phyloP scores from a whole-genome alignment of 2,797 vertebrate genomes.

The Salmo trutta region DNA sequence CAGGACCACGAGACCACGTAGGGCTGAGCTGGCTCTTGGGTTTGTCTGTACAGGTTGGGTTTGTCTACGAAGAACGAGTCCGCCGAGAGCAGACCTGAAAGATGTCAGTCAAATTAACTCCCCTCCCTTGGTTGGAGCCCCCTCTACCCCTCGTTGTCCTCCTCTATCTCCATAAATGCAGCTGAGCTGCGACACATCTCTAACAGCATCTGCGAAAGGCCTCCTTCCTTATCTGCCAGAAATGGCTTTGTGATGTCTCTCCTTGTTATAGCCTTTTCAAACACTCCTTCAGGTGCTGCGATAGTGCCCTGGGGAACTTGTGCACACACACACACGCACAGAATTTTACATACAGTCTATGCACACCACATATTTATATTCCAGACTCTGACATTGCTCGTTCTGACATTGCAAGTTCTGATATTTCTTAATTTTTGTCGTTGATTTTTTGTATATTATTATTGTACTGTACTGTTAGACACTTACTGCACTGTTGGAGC shows the following conservation, averaged over 20 bases:
- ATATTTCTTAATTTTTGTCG: no score
- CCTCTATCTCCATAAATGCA: constrained; percentile 23
- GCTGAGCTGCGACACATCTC: constrained; percentile 26
- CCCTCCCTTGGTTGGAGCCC: background rate
- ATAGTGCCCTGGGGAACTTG: background rate
- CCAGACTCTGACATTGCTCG: no score
- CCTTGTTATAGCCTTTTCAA: background rate
- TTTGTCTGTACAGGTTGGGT: constrained; percentile 14
- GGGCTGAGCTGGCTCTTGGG: constrained; percentile 49
- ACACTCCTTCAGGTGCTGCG: background rate
- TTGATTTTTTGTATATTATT: no score
- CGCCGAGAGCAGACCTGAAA: constrained; percentile 30
- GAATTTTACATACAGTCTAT: no score
- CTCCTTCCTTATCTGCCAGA: background rate
- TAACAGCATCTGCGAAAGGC: background rate
- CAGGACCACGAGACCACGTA: constrained; percentile 62
- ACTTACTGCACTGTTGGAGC: no score
- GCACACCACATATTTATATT: no score
- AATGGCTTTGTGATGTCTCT: background rate
- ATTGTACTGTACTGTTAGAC: no score
- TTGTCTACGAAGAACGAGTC: background rate
- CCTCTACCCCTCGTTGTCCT: background rate
- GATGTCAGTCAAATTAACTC: constrained; percentile 30
- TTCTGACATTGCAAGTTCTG: no score
- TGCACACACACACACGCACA: background rate